Conservation (phyloP, 2,113 vertebrate genomes). For the Furnarius figulus region DNA sequence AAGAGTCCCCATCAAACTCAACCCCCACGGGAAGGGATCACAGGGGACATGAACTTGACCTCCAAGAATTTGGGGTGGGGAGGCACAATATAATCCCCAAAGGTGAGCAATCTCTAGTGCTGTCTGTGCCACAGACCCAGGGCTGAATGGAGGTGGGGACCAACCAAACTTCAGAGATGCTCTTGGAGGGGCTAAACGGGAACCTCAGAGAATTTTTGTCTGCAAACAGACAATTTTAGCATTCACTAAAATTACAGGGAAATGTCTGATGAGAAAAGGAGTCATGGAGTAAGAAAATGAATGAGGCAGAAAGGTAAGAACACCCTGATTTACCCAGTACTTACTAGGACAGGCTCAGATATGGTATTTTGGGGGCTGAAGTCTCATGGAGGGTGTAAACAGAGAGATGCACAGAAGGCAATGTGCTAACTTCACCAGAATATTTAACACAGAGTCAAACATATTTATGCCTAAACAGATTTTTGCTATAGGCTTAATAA, state of each 20-base stretch:
- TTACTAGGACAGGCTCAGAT: not conserved
- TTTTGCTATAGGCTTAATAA: not conserved
- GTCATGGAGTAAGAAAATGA: not conserved
- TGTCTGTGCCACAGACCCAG: not conserved
- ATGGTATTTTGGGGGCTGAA: not conserved
- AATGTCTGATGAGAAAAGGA: not conserved
- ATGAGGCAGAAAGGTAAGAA: not conserved
- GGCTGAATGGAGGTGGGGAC: not conserved
- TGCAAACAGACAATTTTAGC: not conserved
- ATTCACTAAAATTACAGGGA: not conserved
- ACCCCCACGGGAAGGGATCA: not conserved
- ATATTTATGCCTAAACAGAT: not conserved
- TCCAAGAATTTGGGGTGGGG: not conserved
- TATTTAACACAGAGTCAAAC: not conserved
- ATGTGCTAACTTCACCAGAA: not conserved
- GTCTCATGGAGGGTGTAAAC: not conserved
- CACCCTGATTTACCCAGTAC: accelerated
- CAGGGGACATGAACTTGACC: accelerated
- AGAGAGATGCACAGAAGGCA: not conserved
- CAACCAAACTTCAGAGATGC: not conserved
- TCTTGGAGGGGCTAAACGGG: not conserved
- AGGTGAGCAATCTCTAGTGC: not conserved
- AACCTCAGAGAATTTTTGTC: not conserved
- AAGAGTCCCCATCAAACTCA: not conserved
- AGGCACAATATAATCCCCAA: not conserved